Base-by-base conservation (phyloP, 1,140 invertebrate species). In the Adelges cooleyi region DNA sequence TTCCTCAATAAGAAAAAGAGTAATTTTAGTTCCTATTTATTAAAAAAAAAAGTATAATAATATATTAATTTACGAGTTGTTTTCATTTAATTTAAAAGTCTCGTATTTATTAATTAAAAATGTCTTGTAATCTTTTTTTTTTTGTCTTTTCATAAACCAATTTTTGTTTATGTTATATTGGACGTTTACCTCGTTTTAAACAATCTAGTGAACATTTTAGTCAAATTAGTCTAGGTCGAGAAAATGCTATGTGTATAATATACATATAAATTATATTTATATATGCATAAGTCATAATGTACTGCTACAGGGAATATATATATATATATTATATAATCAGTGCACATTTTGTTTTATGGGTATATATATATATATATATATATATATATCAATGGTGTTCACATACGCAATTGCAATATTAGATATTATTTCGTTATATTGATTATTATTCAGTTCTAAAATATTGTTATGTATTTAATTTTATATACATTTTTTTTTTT, bases 21-120 rank as follows among this genome's bases (percentile, higher is more conserved):
- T 62, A 62, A 62, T 62, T 46, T 62, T 62, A 62, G 54, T 62
- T 62, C 54, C 54, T 62, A 62, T 62, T 62, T 62, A 62, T 62
- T 62, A 62, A 62, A 46, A 46, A 17, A 62, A 62, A 46, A 46
- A 17, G 23, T 44, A 54, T 44, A 62, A 42, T 42, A 56, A 62
- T 62, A 15, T 46, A 62, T 46, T 44, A 62, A 62, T 62, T 6
- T 46, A 62, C 29, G 54, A 62, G 54, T 40, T 46, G 25, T 46
- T 62, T 62, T 48, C 27, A 23, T 62, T 62, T 27, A 44, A 6
- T 25, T 62, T 44, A 13, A 44, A 46, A 56, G 53, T 56, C 52
- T 54, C 53, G 42, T 56, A 25, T 17, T 42, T n/a, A n/a, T n/a
- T n/a, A n/a, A n/a, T n/a, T 17, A 42, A 42, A 56, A 27, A 56